Conservation (phyloP, 2,113 vertebrate genomes). For the Oenanthe melanoleuca region DNA sequence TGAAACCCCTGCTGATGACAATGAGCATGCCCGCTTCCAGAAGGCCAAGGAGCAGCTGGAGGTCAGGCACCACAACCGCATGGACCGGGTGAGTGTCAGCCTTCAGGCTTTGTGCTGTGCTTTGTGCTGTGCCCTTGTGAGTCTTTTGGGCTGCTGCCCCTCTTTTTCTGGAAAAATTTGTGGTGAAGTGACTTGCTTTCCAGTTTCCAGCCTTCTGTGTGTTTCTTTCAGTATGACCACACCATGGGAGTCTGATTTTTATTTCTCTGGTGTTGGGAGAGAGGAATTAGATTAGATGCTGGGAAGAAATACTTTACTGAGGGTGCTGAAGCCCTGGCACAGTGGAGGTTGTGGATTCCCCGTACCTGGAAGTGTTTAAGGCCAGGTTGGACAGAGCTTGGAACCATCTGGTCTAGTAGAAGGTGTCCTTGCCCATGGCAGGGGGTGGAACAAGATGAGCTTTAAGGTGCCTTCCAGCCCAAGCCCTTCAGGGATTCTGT, state of each 20-base stretch:
- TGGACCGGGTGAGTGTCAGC: slow-evolving; percentile 86
- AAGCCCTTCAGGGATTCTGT: not conserved
- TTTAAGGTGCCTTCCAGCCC: not conserved
- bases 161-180: not conserved
- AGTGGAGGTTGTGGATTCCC: not conserved
- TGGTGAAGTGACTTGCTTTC: not conserved
- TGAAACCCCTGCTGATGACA: slow-evolving; percentile 93
- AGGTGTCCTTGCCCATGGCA: not conserved
- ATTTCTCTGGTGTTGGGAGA: not conserved
- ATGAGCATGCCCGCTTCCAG: slow-evolving; percentile 96
- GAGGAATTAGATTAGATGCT: not conserved
- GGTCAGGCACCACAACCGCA: slow-evolving; percentile 92
- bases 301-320: not conserved
- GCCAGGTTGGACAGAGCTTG: not conserved
- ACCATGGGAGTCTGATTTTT: not conserved
- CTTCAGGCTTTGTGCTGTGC: no score
- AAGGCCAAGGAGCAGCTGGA: slow-evolving; percentile 97
- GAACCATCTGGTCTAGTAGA: not conserved
- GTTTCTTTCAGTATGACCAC: not conserved
- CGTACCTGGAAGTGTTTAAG: not conserved
- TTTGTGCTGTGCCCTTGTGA: fast-evolving
- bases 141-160: fast-evolving
- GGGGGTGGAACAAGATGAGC: not conserved
- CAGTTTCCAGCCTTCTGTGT: fast-evolving
- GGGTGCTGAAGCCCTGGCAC: not conserved